Percentiles rank a stretch among this genome's conserved stretches.
Evolutionary conservation across 2,797 vertebrate genomes (phyloP).

Genomic region (Sparus aurata): DNA sequence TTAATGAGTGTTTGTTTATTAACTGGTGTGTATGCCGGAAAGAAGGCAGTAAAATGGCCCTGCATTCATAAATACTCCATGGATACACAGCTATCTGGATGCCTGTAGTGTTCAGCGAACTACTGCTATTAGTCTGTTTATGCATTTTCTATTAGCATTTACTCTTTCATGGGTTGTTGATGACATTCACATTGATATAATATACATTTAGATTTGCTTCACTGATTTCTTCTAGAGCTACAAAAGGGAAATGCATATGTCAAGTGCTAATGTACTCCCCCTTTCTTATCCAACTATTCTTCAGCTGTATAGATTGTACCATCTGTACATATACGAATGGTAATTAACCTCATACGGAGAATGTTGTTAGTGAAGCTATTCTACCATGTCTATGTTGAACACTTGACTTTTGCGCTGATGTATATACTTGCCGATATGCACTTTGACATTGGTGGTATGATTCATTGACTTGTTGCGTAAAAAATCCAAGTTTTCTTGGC

Average conservation of each 20-base stretch:
- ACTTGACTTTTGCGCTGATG: slow-evolving; percentile 13
- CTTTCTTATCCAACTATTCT: slow-evolving; percentile 2
- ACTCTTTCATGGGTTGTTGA: slow-evolving; percentile 27
- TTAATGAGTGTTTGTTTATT: slow-evolving; percentile 68
- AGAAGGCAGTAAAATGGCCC: slow-evolving; percentile 17
- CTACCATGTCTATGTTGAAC: background rate
- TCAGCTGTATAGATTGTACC: slow-evolving; percentile 1
- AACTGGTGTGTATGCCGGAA: slow-evolving; percentile 7
- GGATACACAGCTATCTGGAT: slow-evolving; percentile 19
- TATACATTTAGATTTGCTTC: slow-evolving; percentile 21
- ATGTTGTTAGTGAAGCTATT: background rate
- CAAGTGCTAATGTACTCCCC: slow-evolving; percentile 4
- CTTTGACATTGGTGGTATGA: too few relatives aligned
- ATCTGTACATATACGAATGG: slow-evolving; percentile 43
- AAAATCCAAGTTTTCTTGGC: background rate
- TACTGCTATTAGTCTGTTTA: slow-evolving; percentile 16
- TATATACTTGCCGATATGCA: background rate
- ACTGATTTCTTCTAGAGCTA: slow-evolving; percentile 9
- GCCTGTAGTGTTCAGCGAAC: slow-evolving; percentile 1
- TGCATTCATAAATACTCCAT: slow-evolving; percentile 54
- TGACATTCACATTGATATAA: slow-evolving; percentile 13
- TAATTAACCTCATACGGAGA: slow-evolving; percentile 27
- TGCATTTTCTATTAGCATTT: slow-evolving; percentile 20
- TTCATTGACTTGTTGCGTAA: background rate
- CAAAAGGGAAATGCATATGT: slow-evolving; percentile 19